These are phyloP conservation scores for Oreotrochilus melanogaster DNA, from an alignment of 2,113 vertebrate species.

Conservation along the genomic window DNA sequence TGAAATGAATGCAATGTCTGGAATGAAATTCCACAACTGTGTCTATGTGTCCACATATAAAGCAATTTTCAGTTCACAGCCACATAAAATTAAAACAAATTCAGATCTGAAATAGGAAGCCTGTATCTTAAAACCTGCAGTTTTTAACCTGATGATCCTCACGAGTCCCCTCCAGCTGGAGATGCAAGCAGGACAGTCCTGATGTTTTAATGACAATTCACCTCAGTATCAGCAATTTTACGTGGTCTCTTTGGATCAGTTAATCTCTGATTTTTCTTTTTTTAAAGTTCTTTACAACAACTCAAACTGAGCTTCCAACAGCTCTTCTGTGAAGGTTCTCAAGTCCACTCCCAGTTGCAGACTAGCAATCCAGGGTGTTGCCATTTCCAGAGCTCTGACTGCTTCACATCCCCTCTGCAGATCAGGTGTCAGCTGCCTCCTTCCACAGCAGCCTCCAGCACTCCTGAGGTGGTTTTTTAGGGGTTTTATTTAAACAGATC, in stretches of 20 bases:
- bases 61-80: constrained; percentile 62
- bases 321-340: neutral
- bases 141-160: too few species aligned
- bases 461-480: neutral
- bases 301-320: neutral
- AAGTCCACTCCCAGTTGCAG: neutral
- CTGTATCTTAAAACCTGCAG: constrained; percentile 6
- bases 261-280: neutral
- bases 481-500: neutral
- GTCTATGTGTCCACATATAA: constrained; percentile 55
- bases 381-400: neutral
- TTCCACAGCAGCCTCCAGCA: neutral
- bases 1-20: constrained; percentile 64
- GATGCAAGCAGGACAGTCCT: neutral
- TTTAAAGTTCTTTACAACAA: too few species aligned
- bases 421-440: neutral
- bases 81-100: constrained; percentile 62
- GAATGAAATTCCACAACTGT: constrained; percentile 66
- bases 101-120: constrained; percentile 41
- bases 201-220: too few species aligned
- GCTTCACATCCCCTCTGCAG: neutral
- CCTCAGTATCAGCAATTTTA: neutral
- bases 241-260: neutral
- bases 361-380: too few species aligned
- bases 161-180: too few species aligned